phyloP scores from a whole-genome alignment of 35 echinoderm and acorn worm species.

The Lytechinus variegatus region DNA sequence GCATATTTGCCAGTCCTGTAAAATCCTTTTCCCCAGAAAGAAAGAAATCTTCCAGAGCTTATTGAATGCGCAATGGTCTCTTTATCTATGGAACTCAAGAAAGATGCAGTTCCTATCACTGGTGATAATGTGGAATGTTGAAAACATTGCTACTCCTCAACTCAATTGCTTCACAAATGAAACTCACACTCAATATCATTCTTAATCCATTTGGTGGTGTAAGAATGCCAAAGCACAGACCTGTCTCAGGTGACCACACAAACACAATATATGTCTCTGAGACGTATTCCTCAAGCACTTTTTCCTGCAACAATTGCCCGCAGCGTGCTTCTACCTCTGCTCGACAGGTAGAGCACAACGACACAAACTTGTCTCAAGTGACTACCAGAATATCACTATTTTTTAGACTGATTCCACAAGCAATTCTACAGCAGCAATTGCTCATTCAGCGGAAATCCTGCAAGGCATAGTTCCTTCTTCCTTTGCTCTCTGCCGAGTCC shows the following conservation, averaged over 20 bases:
- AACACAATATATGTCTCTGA: neutral
- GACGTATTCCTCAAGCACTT: neutral
- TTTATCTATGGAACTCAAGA: too few species aligned
- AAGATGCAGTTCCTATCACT: too few species aligned
- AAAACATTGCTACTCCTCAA: neutral
- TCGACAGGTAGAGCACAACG: neutral
- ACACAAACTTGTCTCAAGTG: slow-evolving; percentile 62
- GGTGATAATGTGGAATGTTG: too few species aligned
- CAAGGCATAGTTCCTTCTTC: slow-evolving; percentile 10
- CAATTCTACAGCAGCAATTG: neutral
- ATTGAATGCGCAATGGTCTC: too few species aligned
- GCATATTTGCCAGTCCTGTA: too few species aligned
- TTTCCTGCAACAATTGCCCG: neutral
- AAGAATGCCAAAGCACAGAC: neutral
- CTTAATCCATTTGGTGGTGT: neutral
- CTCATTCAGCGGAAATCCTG: neutral
- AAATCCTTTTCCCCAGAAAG: too few species aligned
- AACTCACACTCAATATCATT: neutral
- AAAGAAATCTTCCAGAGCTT: too few species aligned
- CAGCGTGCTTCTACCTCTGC: neutral
- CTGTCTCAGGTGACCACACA: too few species aligned
- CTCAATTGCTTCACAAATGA: neutral
- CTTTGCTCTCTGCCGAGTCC: slow-evolving; percentile 16
- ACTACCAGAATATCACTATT: too few species aligned
- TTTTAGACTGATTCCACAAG: neutral